These are phyloP conservation scores for Tribolium castaneum DNA, from an alignment of 1,140 invertebrate species.

Conservation along the genomic window DNA sequence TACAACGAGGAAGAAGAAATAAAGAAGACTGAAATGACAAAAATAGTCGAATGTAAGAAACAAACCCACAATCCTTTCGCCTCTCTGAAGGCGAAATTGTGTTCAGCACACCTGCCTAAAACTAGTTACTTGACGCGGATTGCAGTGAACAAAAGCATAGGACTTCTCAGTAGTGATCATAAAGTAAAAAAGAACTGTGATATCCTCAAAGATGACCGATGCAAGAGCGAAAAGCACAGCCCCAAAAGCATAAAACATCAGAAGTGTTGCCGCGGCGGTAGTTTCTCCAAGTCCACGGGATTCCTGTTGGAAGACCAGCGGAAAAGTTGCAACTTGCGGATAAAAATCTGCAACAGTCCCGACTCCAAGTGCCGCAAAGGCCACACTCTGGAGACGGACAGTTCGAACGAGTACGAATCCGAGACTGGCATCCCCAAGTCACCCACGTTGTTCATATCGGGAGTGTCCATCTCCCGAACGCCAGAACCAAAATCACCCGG, in stretches of 20 bases:
- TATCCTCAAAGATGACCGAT: conserved; percentile 42
- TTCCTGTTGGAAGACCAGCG: conserved; percentile 57
- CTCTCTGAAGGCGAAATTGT: conserved; percentile 62
- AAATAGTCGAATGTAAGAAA: conserved; percentile 59
- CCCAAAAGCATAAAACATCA: conserved; percentile 56
- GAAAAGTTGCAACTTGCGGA: conserved; percentile 57
- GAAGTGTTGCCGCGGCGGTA: conserved; percentile 48
- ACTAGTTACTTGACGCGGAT: conserved; percentile 62
- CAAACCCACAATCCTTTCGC: conserved; percentile 60
- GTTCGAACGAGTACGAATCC: conserved; percentile 69
- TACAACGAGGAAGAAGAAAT: conserved; percentile 56
- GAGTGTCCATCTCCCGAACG: conserved; percentile 71
- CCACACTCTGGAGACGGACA: conserved; percentile 65
- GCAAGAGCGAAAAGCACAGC: conserved; percentile 57
- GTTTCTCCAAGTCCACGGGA: conserved; percentile 60
- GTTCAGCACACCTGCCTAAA: conserved; percentile 64
- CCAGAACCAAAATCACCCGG: conserved; percentile 67
- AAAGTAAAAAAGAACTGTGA: conserved; percentile 57
- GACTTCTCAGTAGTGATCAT: conserved; percentile 53
- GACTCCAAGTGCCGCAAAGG: conserved; percentile 41
- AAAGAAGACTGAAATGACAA: conserved; percentile 62
- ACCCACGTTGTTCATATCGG: conserved; percentile 70
- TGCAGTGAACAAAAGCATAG: conserved; percentile 63
- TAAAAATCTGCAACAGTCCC: conserved; percentile 60
- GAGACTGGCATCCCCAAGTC: conserved; percentile 72